Base-by-base conservation (phyloP, 2,888 invertebrate species). In the Spicauda simplicius region DNA sequence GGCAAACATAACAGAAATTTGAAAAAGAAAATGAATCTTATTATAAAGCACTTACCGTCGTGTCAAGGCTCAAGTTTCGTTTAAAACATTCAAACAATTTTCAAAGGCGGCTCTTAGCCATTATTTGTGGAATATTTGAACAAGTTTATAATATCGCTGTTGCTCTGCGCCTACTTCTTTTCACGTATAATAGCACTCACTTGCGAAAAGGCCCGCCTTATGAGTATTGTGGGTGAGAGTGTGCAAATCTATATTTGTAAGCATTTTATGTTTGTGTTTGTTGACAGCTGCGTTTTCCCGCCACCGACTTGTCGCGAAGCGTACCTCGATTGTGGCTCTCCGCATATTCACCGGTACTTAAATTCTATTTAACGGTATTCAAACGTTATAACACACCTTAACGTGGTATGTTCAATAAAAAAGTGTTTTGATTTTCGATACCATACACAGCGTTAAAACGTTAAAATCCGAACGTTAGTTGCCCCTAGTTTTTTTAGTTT, bases 101-200 rank as follows among this genome's bases (percentile, higher is more conserved):
- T 25, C 62, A 54, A 62, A 62, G 62, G 62, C 62, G 19, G 41
- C 64, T 64, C 50, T 57, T 33, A 57, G 16, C 56, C 45, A 52
- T 37, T 52, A 55, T 55, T 64, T 62, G 55, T 54, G 62, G 41
- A 62, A 62, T 54, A 62, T 62, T 61, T 62, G 54, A 53, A 53
- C 14, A 37, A 53, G 61, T 61, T 61, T 53, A 61, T 61, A 53
- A 41, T 53, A 20, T 52, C 41, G 20, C 16, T 11, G 48, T 12
- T 19, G 14, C 33, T 19, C 8, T 14, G 30, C 8, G 61, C 50
- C 18, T 50, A 16, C 16, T 61, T 53, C 61, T 61, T 53, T 61
- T 41, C 61, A 61, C 19, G 19, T 53, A 61, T 61, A 53, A 53
- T 37, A 52, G 53, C 61, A 53, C 41, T 60, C 10, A n/a, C 33